Evolutionary conservation across 2,113 vertebrate genomes (phyloP).

Genomic region (Podarcis muralis): DNA sequence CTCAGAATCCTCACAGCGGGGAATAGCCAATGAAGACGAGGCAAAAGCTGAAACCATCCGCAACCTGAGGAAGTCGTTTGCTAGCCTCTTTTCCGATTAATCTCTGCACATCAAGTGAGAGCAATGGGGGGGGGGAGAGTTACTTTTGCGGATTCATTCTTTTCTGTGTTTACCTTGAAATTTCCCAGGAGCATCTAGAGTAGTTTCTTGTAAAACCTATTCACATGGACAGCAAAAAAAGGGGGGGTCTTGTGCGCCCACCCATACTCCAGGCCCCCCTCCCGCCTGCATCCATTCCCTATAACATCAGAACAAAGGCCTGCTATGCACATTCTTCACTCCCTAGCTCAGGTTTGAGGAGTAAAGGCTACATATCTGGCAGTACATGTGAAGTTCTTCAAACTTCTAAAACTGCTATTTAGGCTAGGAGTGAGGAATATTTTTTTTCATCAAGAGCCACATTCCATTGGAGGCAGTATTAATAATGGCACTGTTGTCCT

Average conservation of each 20-base stretch:
- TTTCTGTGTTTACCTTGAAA: conserved; percentile 46
- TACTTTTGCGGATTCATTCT: background rate
- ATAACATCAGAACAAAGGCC: background rate
- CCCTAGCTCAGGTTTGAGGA: background rate
- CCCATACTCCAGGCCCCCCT: no score
- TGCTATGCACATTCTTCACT: background rate
- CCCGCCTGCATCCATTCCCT: background rate
- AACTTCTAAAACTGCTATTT: background rate
- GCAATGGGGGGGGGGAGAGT: background rate
- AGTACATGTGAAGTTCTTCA: background rate
- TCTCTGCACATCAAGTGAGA: background rate
- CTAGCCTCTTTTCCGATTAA: conserved; percentile 96
- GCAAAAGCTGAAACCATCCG: conserved; percentile 97
- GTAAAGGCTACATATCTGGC: background rate
- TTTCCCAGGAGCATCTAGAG: conserved; percentile 19
- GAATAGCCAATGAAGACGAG: conserved; percentile 87
- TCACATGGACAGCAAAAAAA: background rate
- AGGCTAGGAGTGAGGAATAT: background rate
- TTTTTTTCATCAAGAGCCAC: no score
- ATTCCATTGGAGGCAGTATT: no score
- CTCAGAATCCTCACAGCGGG: conserved; percentile 82
- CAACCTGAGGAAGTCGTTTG: conserved; percentile 95
- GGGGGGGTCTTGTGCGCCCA: background rate
- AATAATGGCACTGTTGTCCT: no score
- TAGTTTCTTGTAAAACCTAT: background rate